Evolutionary conservation across 2,888 invertebrate genomes (phyloP).

Genomic region (Dryadula phaetusa): DNA sequence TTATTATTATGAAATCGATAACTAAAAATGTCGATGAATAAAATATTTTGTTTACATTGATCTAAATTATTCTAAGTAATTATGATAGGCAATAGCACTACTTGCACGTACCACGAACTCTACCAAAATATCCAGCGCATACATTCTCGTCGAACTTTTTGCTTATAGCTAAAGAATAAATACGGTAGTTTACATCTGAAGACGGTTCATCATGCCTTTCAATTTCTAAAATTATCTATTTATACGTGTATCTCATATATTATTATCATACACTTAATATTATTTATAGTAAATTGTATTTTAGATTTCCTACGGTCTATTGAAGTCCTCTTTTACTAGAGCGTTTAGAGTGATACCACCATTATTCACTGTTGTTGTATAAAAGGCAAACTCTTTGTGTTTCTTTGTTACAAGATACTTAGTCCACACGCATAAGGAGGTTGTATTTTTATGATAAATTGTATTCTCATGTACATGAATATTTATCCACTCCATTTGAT

Average conservation of each 20-base stretch:
- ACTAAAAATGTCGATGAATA: background rate
- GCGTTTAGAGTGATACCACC: slow-evolving; percentile 41
- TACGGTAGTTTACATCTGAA: slow-evolving; percentile 30
- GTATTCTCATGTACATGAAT: slow-evolving; percentile 27
- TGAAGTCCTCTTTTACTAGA: slow-evolving; percentile 38
- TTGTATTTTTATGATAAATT: slow-evolving; percentile 35
- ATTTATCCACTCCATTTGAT: slow-evolving; percentile 31
- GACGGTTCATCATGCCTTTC: slow-evolving; percentile 14
- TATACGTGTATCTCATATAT: too few relatives aligned
- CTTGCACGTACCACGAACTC: slow-evolving; percentile 61
- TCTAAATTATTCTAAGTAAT: slow-evolving; percentile 22
- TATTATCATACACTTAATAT: too few relatives aligned
- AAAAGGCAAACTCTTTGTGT: slow-evolving; percentile 45
- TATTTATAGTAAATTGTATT: slow-evolving; percentile 27
- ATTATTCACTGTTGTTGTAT: slow-evolving; percentile 41
- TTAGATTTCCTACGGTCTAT: slow-evolving; percentile 34
- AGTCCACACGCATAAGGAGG: slow-evolving; percentile 35
- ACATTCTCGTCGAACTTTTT: slow-evolving; percentile 58
- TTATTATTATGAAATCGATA: background rate
- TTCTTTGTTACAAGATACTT: slow-evolving; percentile 41
- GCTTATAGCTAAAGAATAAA: slow-evolving; percentile 34
- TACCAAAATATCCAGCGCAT: slow-evolving; percentile 67
- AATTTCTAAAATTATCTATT: background rate
- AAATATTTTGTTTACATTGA: slow-evolving; percentile 6
- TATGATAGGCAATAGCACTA: slow-evolving; percentile 37